phyloP scores from a whole-genome alignment of 2,797 vertebrate genomes.

The Nyctalus aviator region DNA sequence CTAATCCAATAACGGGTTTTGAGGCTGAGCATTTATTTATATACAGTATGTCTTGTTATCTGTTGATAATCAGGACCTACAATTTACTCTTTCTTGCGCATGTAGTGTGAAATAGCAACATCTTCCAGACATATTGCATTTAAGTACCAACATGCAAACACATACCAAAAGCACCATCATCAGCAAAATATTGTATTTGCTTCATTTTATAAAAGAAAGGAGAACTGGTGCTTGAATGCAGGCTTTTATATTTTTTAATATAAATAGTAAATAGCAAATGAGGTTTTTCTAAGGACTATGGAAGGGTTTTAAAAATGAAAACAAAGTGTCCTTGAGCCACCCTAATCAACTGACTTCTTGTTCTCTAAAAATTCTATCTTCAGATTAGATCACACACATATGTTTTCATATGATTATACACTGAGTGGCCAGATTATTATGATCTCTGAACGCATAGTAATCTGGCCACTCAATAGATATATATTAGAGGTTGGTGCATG shows the following conservation, averaged over 20 bases:
- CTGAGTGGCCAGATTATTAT: too few species aligned
- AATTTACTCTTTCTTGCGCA: constrained; percentile 89
- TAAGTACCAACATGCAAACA: constrained; percentile 87
- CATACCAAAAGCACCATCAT: constrained; percentile 82
- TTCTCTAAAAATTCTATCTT: constrained; percentile 68
- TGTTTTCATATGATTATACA: constrained; percentile 47
- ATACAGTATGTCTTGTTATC: constrained; percentile 91
- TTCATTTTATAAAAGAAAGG: constrained; percentile 71
- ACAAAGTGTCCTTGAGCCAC: constrained; percentile 20
- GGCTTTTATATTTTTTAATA: constrained; percentile 82
- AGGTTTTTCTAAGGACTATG: constrained; percentile 68
- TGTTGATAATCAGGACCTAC: constrained; percentile 91
- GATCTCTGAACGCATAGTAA: too few species aligned
- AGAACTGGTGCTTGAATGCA: constrained; percentile 69
- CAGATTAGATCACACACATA: constrained; percentile 67
- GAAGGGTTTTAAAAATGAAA: constrained; percentile 63
- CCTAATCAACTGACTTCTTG: constrained; percentile 69
- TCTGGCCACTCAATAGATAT: too few species aligned
- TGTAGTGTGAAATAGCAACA: constrained; percentile 88
- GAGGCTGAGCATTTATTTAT: constrained; percentile 92
- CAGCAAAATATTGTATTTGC: constrained; percentile 84
- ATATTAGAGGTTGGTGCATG: too few species aligned
- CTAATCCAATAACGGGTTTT: constrained; percentile 93
- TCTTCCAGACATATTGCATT: constrained; percentile 87
- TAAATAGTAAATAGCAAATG: constrained; percentile 78